Percentiles rank a stretch among this genome's conserved stretches.
Conservation (phyloP, 2,797 vertebrate species). For the Sebastes itinus region DNA sequence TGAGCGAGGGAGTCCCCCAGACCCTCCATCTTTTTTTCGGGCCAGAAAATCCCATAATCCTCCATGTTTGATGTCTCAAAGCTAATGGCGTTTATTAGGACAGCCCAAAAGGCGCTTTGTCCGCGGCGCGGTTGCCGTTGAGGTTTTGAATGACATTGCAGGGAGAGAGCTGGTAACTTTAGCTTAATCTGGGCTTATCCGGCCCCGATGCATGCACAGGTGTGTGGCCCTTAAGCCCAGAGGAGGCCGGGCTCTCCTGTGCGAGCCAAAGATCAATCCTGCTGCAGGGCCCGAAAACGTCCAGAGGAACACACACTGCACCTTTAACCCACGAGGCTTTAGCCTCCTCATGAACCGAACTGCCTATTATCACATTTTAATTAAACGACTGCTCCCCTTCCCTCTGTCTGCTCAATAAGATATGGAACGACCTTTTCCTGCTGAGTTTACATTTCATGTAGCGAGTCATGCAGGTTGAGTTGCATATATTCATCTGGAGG, state of each 20-base stretch:
- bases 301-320: conserved; percentile 57
- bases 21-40: conserved; percentile 64
- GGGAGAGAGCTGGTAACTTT: conserved; percentile 79
- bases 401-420: conserved; percentile 31
- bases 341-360: conserved; percentile 46
- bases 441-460: conserved; percentile 40
- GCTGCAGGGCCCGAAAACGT: conserved; percentile 59
- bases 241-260: conserved; percentile 62
- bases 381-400: conserved; percentile 63
- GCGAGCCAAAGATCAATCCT: conserved; percentile 74
- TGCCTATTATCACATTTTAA: conserved; percentile 82
- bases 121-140: conserved; percentile 56
- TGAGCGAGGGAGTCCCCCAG: conserved; percentile 70
- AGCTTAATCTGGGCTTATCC: conserved; percentile 86
- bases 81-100: conserved; percentile 84
- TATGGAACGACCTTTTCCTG: conserved; percentile 39
- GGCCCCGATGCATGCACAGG: conserved; percentile 73
- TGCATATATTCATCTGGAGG: conserved; percentile 20
- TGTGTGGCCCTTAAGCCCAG: conserved; percentile 80
- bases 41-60: conserved; percentile 85
- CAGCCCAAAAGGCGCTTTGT: conserved; percentile 80
- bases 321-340: conserved; percentile 58
- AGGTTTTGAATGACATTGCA: conserved; percentile 83
- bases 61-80: conserved; percentile 85
- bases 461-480: conserved; percentile 32